Conservation (phyloP, 1,140 invertebrate genomes). For the Zelostemma sp. region DNA sequence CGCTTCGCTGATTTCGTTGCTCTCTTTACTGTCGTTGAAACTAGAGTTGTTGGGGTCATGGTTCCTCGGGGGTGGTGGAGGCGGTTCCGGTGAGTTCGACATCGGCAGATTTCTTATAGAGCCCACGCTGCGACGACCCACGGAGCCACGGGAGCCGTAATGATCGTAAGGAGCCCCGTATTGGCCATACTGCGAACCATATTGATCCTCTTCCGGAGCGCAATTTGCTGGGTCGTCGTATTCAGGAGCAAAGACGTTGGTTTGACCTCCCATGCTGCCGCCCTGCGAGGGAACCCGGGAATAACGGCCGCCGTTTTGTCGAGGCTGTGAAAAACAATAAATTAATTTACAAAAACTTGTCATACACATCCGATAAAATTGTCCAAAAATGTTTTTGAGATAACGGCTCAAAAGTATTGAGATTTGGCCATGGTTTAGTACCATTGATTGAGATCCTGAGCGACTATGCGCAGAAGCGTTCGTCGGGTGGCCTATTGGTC, state of each 20-base stretch:
- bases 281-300: slow-evolving; percentile 72
- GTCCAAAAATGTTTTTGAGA: not conserved
- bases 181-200: slow-evolving; percentile 84
- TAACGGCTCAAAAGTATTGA: no score
- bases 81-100: slow-evolving; percentile 82
- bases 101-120: slow-evolving; percentile 78
- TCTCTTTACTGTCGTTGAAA: slow-evolving; percentile 92
- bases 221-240: slow-evolving; percentile 94
- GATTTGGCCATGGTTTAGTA: no score
- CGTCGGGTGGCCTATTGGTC: slow-evolving; percentile 76
- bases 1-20: slow-evolving; percentile 93
- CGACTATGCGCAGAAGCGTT: slow-evolving; percentile 80
- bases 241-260: slow-evolving; percentile 76
- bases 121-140: slow-evolving; percentile 78
- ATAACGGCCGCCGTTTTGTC: slow-evolving; percentile 83
- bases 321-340: slow-evolving; percentile 71
- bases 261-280: slow-evolving; percentile 61
- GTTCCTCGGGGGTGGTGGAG: slow-evolving; percentile 83
- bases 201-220: slow-evolving; percentile 89
- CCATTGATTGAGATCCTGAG: slow-evolving; percentile 89
- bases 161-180: slow-evolving; percentile 88
- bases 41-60: slow-evolving; percentile 81
- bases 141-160: slow-evolving; percentile 85
- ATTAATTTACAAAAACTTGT: no score
- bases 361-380: not conserved